These are phyloP conservation scores for Drosophila mojavensis DNA, from an alignment of 1,140 invertebrate genomes.

Conservation along the genomic window DNA sequence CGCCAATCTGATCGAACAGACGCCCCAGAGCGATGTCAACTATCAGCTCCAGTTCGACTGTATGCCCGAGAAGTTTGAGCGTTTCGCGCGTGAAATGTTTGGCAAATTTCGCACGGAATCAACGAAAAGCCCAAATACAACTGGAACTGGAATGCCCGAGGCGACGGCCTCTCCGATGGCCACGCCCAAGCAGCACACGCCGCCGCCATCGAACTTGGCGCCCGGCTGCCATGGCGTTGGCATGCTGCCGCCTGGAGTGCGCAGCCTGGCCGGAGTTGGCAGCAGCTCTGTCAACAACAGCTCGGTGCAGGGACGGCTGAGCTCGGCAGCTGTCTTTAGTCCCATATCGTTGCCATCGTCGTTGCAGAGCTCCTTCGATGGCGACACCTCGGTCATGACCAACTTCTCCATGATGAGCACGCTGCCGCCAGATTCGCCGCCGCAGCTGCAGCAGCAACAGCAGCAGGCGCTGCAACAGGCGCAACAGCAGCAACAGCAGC, in stretches of 20 bases:
- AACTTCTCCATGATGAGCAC: conserved; percentile 85
- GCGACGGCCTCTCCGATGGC: conserved; percentile 13
- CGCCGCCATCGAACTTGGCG: conserved; percentile 26
- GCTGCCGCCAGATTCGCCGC: conserved; percentile 83
- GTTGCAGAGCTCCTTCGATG: conserved; percentile 92
- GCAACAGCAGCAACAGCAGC: conserved; percentile 43
- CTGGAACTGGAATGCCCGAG: conserved; percentile 6
- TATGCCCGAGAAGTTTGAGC: conserved; percentile 91
- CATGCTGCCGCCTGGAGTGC: conserved; percentile 18
- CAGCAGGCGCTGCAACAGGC: conserved; percentile 31
- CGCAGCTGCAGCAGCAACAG: conserved; percentile 63
- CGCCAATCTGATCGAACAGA: conserved; percentile 90
- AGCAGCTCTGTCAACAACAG: conserved; percentile 32
- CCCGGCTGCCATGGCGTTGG: conserved; percentile 22
- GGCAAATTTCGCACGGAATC: conserved; percentile 89
- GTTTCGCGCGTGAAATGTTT: conserved; percentile 88
- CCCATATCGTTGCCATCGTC: conserved; percentile 88
- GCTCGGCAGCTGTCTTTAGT: conserved; percentile 83
- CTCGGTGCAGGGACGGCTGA: conserved; percentile 67
- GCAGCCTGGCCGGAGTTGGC: conserved; percentile 13
- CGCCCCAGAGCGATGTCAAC: conserved; percentile 90
- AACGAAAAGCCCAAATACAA: conserved; percentile 33
- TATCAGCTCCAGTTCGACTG: conserved; percentile 93
- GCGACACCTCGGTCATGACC: conserved; percentile 83
- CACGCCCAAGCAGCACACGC: conserved; percentile 40